Evolutionary conservation across 2,797 vertebrate genomes (phyloP).

Genomic region (Hipposideros larvatus): DNA sequence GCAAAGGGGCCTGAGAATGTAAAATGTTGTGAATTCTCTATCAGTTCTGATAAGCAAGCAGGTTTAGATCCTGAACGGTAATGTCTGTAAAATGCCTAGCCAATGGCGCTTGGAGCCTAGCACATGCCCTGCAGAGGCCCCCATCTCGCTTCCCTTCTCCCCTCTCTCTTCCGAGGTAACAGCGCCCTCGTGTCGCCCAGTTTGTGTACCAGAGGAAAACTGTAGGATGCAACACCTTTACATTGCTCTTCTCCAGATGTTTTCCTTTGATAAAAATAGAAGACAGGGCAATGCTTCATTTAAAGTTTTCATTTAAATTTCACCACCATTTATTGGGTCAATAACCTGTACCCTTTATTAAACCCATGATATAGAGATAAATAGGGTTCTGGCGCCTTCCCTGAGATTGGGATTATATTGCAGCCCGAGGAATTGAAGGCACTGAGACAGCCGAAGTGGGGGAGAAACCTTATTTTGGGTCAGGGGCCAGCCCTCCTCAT

Average conservation of each 20-base stretch:
- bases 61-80: background rate
- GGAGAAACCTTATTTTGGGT: background rate
- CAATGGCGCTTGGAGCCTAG: accelerated
- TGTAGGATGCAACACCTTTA: background rate
- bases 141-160: accelerated
- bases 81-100: background rate
- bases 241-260: background rate
- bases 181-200: accelerated
- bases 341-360: too few species aligned
- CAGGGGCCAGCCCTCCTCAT: background rate
- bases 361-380: accelerated
- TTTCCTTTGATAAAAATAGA: background rate
- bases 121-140: accelerated
- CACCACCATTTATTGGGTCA: background rate
- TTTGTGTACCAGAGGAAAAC: background rate
- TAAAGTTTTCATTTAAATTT: background rate
- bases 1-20: accelerated
- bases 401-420: background rate
- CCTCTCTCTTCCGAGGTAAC: accelerated
- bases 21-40: background rate
- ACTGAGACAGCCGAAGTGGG: background rate
- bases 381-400: accelerated
- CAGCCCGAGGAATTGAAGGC: background rate
- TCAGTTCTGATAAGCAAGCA: accelerated
- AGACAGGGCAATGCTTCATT: background rate